phyloP scores from a whole-genome alignment of 2,888 invertebrate species.

The Hypolimnas misippus region DNA sequence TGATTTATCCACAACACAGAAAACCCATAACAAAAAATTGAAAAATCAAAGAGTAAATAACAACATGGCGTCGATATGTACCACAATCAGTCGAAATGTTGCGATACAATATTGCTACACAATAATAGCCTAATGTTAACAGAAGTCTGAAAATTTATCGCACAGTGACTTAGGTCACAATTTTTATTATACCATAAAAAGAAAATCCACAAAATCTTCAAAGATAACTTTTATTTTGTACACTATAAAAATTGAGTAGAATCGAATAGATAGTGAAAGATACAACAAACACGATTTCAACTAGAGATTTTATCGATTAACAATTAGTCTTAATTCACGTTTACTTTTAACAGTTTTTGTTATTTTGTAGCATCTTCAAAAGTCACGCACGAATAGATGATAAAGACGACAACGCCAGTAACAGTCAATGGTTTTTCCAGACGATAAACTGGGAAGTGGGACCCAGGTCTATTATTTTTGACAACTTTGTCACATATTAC shows the following conservation, averaged over 20 bases:
- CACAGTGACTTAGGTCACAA: not conserved
- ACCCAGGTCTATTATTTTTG: conserved; percentile 1
- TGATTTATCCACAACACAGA: conserved; percentile 66
- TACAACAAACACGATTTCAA: not conserved
- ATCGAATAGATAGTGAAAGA: not conserved
- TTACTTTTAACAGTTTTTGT: conserved; percentile 5
- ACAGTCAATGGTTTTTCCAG: conserved; percentile 13
- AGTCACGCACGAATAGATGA: conserved; percentile 27
- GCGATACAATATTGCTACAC: conserved; percentile 19
- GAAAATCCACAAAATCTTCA: not conserved
- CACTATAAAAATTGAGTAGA: conserved; percentile 2
- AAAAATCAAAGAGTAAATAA: conserved; percentile 76
- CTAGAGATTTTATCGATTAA: not conserved
- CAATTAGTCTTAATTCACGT: not conserved
- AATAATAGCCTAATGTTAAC: not conserved
- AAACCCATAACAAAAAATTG: conserved; percentile 67
- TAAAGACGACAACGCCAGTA: conserved; percentile 19
- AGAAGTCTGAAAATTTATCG: not conserved
- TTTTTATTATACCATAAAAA: not conserved
- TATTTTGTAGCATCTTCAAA: conserved; percentile 17
- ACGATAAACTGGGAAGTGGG: not conserved
- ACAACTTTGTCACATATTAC: not conserved
- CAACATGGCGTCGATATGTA: conserved; percentile 76
- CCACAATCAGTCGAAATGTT: conserved; percentile 36
- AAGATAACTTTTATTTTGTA: not conserved